Conservation (phyloP, 2,888 invertebrate species). For the Baccha elongata region DNA sequence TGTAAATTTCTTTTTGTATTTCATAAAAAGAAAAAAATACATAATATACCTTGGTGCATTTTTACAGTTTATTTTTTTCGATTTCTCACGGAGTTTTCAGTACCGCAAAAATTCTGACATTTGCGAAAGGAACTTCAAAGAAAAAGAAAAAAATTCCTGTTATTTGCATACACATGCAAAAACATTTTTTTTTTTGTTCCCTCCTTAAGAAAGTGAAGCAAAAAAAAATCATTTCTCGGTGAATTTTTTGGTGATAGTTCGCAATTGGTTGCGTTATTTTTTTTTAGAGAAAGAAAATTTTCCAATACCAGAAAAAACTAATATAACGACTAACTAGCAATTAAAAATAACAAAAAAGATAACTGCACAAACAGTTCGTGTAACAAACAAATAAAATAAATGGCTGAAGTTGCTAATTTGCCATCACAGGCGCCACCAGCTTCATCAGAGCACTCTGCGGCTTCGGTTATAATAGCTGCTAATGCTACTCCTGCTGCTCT, state of each 20-base stretch:
- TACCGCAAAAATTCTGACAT: constrained; percentile 33
- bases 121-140: constrained; percentile 23
- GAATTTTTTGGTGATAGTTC: constrained; percentile 61
- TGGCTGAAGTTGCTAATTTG: constrained; percentile 82
- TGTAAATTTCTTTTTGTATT: no score
- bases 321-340: no score
- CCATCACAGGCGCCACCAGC: constrained; percentile 69
- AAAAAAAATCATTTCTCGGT: constrained; percentile 60
- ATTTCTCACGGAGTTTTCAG: neutral
- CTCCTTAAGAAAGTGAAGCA: constrained; percentile 54
- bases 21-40: no score
- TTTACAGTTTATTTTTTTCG: constrained; percentile 17
- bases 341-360: neutral
- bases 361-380: constrained; percentile 9
- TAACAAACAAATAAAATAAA: constrained; percentile 71
- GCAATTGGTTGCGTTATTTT: constrained; percentile 56
- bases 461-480: constrained; percentile 74
- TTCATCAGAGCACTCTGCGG: constrained; percentile 72
- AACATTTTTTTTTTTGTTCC: neutral
- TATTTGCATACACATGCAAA: constrained; percentile 41
- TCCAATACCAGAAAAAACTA: constrained; percentile 4
- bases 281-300: constrained; percentile 41
- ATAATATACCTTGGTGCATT: no score
- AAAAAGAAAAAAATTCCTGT: constrained; percentile 48
- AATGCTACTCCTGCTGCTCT: constrained; percentile 74